Percentiles rank a stretch among this genome's conserved stretches.
phyloP scores from a whole-genome alignment of 2,113 vertebrate genomes.

The Periophthalmodon schlosseri region DNA sequence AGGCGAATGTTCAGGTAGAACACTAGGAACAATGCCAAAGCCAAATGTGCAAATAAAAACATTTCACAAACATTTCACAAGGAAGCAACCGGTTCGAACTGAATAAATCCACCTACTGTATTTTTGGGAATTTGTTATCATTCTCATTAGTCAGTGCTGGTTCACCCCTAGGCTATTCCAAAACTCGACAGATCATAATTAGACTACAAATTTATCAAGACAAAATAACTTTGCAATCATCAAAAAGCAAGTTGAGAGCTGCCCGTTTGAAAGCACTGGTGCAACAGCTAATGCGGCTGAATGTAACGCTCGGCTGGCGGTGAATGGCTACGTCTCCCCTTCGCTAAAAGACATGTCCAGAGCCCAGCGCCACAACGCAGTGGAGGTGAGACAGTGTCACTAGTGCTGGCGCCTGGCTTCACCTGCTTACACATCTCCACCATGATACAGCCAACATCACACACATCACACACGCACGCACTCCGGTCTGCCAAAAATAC shows the following conservation, averaged over 20 bases:
- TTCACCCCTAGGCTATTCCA: constrained; percentile 38
- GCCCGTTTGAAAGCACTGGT: constrained; percentile 72
- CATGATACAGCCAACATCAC: constrained; percentile 25
- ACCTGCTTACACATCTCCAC: constrained; percentile 63
- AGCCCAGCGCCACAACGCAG: constrained; percentile 37
- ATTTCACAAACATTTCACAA: background rate
- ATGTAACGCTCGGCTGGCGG: constrained; percentile 71
- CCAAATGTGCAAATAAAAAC: background rate
- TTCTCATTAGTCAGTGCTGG: constrained; percentile 13
- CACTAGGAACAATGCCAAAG: too few species aligned
- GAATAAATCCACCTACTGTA: background rate
- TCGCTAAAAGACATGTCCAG: constrained; percentile 69
- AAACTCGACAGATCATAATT: constrained; percentile 57
- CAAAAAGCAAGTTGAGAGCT: constrained; percentile 79
- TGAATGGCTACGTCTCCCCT: constrained; percentile 74
- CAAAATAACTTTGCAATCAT: constrained; percentile 57
- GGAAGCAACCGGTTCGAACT: background rate
- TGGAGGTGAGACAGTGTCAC: constrained; percentile 71
- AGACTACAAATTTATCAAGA: constrained; percentile 40
- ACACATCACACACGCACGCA: constrained; percentile 38
- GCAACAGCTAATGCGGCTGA: constrained; percentile 77
- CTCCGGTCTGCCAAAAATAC: constrained; percentile 26
- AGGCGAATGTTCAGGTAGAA: too few species aligned
- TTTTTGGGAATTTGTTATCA: background rate
- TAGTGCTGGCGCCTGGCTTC: constrained; percentile 71